Conservation (phyloP, 2,113 vertebrate genomes). For the Nymphicus hollandicus region DNA sequence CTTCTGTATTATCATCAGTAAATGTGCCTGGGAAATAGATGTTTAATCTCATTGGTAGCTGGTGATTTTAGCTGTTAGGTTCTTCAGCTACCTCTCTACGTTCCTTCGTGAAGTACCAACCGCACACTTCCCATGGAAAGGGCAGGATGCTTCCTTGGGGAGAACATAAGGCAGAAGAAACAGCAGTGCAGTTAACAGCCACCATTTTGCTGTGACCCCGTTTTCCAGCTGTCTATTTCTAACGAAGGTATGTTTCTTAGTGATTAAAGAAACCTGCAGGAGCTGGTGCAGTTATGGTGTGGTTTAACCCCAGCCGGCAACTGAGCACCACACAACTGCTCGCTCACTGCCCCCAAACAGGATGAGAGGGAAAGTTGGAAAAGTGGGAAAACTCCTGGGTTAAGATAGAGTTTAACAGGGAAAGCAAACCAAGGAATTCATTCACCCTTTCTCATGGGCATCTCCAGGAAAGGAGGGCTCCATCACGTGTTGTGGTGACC, state of each 20-base stretch:
- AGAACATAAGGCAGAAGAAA: background rate
- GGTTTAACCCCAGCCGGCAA: background rate
- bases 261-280: background rate
- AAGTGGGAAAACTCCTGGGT: background rate
- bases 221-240: background rate
- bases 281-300: background rate
- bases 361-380: background rate
- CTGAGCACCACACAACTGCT: background rate
- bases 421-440: background rate
- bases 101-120: background rate
- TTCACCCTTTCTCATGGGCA: background rate
- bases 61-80: constrained; percentile 24
- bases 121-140: background rate
- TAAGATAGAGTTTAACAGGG: background rate
- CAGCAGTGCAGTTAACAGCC: background rate
- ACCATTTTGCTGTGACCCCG: background rate
- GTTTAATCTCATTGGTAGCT: constrained; percentile 27
- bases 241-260: background rate
- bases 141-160: background rate
- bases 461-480: background rate
- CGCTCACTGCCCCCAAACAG: background rate
- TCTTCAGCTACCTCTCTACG: background rate
- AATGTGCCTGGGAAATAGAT: constrained; percentile 47
- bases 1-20: constrained; percentile 24
- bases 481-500: rapidly evolving